phyloP scores from a whole-genome alignment of 64 coral and sea anemone species.

The Pocillopora verrucosa region DNA sequence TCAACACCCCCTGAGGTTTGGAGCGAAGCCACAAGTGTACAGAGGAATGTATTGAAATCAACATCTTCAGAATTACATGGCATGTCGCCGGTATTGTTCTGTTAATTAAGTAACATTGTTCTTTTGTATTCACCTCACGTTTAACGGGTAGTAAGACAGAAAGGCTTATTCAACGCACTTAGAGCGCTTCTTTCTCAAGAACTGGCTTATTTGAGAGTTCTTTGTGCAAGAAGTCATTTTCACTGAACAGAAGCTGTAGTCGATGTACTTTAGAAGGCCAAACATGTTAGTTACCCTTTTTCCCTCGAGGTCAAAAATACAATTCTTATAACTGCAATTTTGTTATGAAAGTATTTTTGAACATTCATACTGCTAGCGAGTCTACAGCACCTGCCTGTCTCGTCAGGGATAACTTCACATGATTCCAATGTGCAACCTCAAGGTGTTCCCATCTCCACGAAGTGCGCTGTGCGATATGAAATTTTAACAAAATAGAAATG shows the following conservation, averaged over 20 bases:
- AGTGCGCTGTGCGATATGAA: neutral
- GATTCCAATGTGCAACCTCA: neutral
- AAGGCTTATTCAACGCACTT: neutral
- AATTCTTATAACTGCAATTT: neutral
- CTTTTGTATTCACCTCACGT: neutral
- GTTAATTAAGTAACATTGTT: conserved; percentile 31
- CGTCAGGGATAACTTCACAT: neutral
- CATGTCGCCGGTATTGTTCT: conserved; percentile 30
- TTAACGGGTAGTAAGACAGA: neutral
- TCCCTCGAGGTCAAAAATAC: neutral
- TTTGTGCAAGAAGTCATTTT: neutral
- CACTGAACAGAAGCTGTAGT: neutral
- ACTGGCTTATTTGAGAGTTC: neutral
- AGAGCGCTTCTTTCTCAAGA: neutral
- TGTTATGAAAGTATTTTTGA: neutral
- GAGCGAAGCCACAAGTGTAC: neutral
- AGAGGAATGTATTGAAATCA: neutral
- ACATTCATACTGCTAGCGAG: neutral
- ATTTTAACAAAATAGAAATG: neutral
- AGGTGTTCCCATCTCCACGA: neutral
- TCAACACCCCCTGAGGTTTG: neutral
- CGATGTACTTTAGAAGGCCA: neutral
- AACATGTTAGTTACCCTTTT: neutral
- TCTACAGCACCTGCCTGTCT: neutral
- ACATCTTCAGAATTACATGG: conserved; percentile 5